Conservation (phyloP, 1,140 invertebrate genomes). For the Zaprionus tsacasi region DNA sequence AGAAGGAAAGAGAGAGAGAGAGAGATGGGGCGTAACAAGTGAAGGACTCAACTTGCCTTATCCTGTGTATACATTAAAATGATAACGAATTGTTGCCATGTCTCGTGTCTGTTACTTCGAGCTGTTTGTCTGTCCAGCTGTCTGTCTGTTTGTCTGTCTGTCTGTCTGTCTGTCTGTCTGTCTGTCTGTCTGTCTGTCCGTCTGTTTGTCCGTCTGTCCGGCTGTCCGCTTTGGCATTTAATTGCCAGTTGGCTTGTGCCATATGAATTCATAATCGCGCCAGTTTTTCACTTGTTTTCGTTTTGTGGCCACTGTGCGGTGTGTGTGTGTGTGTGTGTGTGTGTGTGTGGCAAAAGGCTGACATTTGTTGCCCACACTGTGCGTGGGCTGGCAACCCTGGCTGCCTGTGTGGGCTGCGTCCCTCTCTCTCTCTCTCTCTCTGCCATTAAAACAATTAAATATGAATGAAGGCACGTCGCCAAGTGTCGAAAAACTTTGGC, state of each 20-base stretch:
- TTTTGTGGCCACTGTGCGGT: slow-evolving; percentile 5
- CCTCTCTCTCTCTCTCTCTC: not conserved
- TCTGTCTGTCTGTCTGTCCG: not conserved
- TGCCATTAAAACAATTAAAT: slow-evolving; percentile 56
- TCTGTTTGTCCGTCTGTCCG: not conserved
- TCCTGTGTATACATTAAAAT: not conserved
- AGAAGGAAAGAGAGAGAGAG: no score
- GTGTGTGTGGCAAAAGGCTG: slow-evolving; percentile 17
- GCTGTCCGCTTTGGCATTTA: slow-evolving; percentile 7
- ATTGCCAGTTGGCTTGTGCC: slow-evolving; percentile 30
- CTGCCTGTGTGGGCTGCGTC: not conserved
- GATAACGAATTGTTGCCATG: slow-evolving; percentile 11
- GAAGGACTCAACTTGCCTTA: not conserved
- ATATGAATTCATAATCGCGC: slow-evolving; percentile 48
- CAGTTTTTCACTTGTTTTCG: slow-evolving; percentile 22
- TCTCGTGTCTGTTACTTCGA: not conserved
- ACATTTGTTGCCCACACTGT: slow-evolving; percentile 18
- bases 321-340: not conserved
- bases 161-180: not conserved
- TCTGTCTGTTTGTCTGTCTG: not conserved
- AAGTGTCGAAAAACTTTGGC: slow-evolving; percentile 56
- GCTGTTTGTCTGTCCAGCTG: not conserved
- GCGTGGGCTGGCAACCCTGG: not conserved
- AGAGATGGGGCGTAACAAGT: not conserved
- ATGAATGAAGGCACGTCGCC: slow-evolving; percentile 54